phyloP scores from a whole-genome alignment of 2,888 invertebrate genomes.

The Aspidiotus destructor region DNA sequence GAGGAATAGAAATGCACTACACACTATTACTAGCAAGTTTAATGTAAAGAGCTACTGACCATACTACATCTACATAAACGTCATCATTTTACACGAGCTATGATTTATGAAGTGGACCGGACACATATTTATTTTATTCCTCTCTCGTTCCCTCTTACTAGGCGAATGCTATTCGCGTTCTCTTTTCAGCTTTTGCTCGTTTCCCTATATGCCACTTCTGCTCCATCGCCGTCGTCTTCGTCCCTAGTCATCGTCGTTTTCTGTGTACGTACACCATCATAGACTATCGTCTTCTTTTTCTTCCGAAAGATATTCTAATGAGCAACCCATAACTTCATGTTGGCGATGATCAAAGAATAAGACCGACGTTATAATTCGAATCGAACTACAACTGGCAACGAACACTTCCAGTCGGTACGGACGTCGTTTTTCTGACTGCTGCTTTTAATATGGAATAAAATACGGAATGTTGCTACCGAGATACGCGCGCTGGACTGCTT shows the following conservation, averaged over 20 bases:
- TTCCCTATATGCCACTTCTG: not conserved
- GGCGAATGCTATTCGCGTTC: not conserved
- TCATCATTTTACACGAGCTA: conserved; percentile 31
- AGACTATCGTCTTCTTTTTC: conserved; percentile 7
- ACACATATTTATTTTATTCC: conserved; percentile 17
- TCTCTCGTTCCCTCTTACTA: conserved; percentile 1
- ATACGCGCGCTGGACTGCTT: conserved; percentile 19
- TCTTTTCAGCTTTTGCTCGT: not conserved
- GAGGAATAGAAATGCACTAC: conserved; percentile 7
- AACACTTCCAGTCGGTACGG: not conserved
- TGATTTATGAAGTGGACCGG: conserved; percentile 29
- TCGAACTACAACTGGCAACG: not conserved
- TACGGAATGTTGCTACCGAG: conserved; percentile 31
- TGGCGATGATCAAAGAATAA: conserved; percentile 28
- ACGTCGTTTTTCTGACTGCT: not conserved
- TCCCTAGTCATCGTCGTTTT: not conserved
- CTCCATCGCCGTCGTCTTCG: not conserved
- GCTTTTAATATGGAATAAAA: conserved; percentile 26
- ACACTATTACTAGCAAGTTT: conserved; percentile 8
- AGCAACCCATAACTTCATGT: conserved; percentile 22
- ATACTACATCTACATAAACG: conserved; percentile 29
- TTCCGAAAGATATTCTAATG: conserved; percentile 25
- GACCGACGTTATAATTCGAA: conserved; percentile 8
- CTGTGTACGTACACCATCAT: not conserved
- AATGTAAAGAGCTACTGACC: conserved; percentile 22